phyloP scores from a whole-genome alignment of 2,113 vertebrate species.

The Mesoclemmys tuberculata region DNA sequence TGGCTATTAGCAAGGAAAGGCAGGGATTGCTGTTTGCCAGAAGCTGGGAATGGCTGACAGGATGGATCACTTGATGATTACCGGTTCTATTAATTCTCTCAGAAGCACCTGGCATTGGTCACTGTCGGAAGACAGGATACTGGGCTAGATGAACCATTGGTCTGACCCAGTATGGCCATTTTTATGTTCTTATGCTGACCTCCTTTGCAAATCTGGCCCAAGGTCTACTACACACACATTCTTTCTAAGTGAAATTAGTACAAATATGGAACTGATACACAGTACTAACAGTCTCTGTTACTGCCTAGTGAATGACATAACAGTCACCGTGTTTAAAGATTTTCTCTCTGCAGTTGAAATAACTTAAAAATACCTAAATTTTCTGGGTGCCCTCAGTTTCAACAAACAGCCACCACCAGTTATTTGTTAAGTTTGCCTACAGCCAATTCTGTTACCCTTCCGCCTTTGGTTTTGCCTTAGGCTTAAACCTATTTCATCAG shows the following conservation, averaged over 20 bases:
- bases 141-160: too few relatives aligned
- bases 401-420: slow-evolving; percentile 11
- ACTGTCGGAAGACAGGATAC: too few relatives aligned
- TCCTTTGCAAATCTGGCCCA: neutral
- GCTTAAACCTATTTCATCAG: slow-evolving; percentile 14
- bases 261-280: neutral
- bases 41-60: too few relatives aligned
- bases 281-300: neutral
- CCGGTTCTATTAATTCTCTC: too few relatives aligned
- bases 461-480: slow-evolving; percentile 52
- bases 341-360: neutral
- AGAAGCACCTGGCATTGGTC: too few relatives aligned
- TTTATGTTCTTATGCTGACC: too few relatives aligned
- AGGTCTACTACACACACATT: fast-evolving
- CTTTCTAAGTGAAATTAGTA: fast-evolving
- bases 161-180: too few relatives aligned
- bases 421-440: slow-evolving; percentile 2
- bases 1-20: too few relatives aligned
- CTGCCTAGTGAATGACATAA: neutral
- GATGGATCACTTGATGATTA: too few relatives aligned
- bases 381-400: neutral
- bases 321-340: neutral
- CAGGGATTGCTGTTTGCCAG: too few relatives aligned
- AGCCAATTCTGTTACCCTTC: neutral
- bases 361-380: neutral